Evolutionary conservation across 2,888 invertebrate species (phyloP).

Genomic region (Limnephilus rhombicus): DNA sequence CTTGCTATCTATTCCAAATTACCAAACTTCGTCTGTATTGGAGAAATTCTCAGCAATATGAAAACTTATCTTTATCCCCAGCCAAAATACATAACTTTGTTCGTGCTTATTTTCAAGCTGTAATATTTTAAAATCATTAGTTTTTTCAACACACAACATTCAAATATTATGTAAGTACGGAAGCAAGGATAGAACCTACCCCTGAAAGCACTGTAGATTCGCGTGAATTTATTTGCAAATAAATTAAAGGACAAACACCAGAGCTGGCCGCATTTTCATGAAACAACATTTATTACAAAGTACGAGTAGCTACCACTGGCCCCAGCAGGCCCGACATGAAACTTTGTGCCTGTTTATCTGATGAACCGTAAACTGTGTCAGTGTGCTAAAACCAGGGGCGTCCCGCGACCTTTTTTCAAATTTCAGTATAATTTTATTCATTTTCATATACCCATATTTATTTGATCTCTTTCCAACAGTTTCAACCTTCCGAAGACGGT

Average conservation of each 20-base stretch:
- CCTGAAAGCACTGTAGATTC: neutral
- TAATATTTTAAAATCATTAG: neutral
- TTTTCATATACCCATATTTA: too few relatives aligned
- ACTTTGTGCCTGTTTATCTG: conserved; percentile 16
- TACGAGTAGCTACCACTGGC: neutral
- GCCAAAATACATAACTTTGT: neutral
- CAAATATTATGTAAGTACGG: neutral
- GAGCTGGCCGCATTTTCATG: conserved; percentile 5
- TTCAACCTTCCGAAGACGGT: too few relatives aligned
- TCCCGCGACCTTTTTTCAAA: neutral
- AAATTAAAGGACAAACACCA: conserved; percentile 14
- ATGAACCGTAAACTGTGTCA: conserved; percentile 19
- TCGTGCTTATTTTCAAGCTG: neutral
- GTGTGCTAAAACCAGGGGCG: neutral
- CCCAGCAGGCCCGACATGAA: neutral
- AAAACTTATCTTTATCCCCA: neutral
- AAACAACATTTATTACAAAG: conserved; percentile 18
- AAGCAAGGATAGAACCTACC: conserved; percentile 18
- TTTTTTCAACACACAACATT: neutral
- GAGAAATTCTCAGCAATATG: neutral
- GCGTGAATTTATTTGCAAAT: conserved; percentile 35
- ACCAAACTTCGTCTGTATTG: neutral
- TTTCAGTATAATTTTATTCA: too few relatives aligned
- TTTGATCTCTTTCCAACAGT: too few relatives aligned
- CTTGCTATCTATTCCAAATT: neutral